phyloP scores from a whole-genome alignment of 2,888 invertebrate species.

The Hydrotaea diabolus region DNA sequence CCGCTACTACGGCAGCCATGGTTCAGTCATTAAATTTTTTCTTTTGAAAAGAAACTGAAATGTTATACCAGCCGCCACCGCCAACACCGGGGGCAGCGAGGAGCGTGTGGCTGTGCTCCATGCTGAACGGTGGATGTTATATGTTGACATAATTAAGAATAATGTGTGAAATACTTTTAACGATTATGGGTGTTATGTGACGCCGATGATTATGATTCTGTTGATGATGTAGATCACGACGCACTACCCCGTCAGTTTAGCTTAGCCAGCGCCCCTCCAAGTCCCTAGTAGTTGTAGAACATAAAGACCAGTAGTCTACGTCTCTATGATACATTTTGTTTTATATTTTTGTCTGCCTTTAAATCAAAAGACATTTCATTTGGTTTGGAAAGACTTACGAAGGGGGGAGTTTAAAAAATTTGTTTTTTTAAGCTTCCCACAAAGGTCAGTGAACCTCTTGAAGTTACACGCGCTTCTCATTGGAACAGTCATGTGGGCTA shows the following conservation, averaged over 20 bases:
- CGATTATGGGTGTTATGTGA: slow-evolving; percentile 51
- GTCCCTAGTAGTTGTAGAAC: not conserved
- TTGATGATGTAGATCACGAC: not conserved
- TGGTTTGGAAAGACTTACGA: not conserved
- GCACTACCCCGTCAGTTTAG: too few species aligned
- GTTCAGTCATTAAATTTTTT: not conserved
- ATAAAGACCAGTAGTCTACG: not conserved
- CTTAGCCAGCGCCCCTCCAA: not conserved
- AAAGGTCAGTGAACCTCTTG: not conserved
- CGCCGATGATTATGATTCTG: not conserved
- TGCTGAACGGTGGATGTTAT: slow-evolving; percentile 7
- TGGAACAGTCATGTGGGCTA: not conserved
- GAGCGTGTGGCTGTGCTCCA: not conserved
- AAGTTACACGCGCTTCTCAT: not conserved
- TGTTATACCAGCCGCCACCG: not conserved
- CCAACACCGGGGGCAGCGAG: not conserved
- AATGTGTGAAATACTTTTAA: slow-evolving; percentile 66
- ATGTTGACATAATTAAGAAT: slow-evolving; percentile 65
- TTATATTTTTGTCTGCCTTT: not conserved
- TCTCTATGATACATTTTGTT: not conserved
- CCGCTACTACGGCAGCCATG: not conserved
- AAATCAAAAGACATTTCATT: not conserved
- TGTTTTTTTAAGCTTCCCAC: too few species aligned
- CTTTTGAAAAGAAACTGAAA: not conserved
- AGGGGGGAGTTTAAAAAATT: not conserved